Base-by-base conservation (phyloP, 1,140 invertebrate genomes). In the Drosophila sucinea region DNA sequence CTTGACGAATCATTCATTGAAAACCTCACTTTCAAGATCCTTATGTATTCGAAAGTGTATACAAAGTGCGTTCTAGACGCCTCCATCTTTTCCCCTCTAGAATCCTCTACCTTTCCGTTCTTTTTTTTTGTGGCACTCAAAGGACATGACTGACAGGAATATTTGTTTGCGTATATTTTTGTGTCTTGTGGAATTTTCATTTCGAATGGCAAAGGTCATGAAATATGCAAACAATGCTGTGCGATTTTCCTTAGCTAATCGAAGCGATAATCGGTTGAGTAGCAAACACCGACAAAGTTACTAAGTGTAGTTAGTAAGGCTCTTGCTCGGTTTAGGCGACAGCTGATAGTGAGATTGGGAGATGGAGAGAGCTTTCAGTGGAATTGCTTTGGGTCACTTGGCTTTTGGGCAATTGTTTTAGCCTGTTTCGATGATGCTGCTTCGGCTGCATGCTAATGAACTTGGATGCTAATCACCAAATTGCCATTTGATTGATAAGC, bases 191-290 rank as follows among this genome's bases (percentile, higher is more conserved):
- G 67, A 79, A 79, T 87, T 77, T 73, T 61, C 67, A 82, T 75
- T 64, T 71, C 55, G 56, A 17, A 47, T 67, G 69, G 56, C 55
- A 60, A 33, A 64, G 70, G 64, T 83, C 77, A 83, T 87, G 55
- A 77, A 87, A 89, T 83, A 89, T 87, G 57, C 67, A 86, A 77
- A 65, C 55, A 55, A 60, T 65, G 57, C 72, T 69, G 33, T 63
- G 29, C 40, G 61, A 69, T 83, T 79, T 71, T 78, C 77, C 77
- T 83, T 79, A 87, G 75, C 79, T 86, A 83, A 87, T 87, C 83
- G 83, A 87, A 72, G 32, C 60, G 44, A 73, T 75, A 60, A 64
- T 64, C 61, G 67, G 41, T 27, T 27, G 25, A 51, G 23, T 51
- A 51, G 23, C 27, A 27, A 51, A 51, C 23, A 3, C 27, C 7